A percentile compares a stretch with the other conserved stretches of the same genome.
Evolutionary conservation across 2,797 vertebrate genomes (phyloP).

Genomic region (Sebastes diaconus): DNA sequence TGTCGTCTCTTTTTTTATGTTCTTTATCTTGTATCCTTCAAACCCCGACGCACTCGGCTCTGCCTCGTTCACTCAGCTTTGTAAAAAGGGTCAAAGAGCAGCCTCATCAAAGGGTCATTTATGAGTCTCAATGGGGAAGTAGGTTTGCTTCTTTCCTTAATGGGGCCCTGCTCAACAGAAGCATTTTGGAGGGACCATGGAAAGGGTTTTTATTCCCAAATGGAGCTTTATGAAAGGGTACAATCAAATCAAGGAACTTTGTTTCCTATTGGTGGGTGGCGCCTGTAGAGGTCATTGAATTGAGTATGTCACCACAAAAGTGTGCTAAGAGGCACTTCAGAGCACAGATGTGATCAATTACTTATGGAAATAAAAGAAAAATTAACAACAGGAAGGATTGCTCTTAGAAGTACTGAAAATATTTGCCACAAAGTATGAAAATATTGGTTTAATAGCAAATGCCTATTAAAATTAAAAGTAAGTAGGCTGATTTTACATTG

Average conservation of each 20-base stretch:
- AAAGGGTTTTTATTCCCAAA: slow-evolving; percentile 55
- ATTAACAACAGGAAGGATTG: slow-evolving; percentile 3
- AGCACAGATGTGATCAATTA: slow-evolving; percentile 7
- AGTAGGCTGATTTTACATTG: slow-evolving; percentile 2
- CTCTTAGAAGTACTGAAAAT: neutral
- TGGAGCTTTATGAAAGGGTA: slow-evolving; percentile 55
- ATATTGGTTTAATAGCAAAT: neutral
- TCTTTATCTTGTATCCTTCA: slow-evolving; percentile 53
- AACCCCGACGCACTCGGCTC: slow-evolving; percentile 34
- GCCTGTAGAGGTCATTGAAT: slow-evolving; percentile 37
- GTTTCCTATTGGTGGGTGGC: slow-evolving; percentile 53
- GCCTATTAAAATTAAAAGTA: neutral
- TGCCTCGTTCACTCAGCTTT: slow-evolving; percentile 54
- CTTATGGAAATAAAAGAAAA: slow-evolving; percentile 21
- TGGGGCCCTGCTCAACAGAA: slow-evolving; percentile 59
- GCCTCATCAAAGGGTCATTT: slow-evolving; percentile 77
- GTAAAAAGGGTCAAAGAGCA: slow-evolving; percentile 72
- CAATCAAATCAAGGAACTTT: slow-evolving; percentile 66
- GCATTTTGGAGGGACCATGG: slow-evolving; percentile 27
- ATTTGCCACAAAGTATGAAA: slow-evolving; percentile 29
- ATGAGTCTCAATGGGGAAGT: slow-evolving; percentile 67
- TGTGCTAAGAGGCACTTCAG: slow-evolving; percentile 51
- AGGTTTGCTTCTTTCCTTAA: slow-evolving; percentile 59
- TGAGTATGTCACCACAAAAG: slow-evolving; percentile 25
- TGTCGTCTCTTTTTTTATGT: slow-evolving; percentile 44